phyloP scores from a whole-genome alignment of 1,140 invertebrate genomes.

The Drosophila malerkotliana region DNA sequence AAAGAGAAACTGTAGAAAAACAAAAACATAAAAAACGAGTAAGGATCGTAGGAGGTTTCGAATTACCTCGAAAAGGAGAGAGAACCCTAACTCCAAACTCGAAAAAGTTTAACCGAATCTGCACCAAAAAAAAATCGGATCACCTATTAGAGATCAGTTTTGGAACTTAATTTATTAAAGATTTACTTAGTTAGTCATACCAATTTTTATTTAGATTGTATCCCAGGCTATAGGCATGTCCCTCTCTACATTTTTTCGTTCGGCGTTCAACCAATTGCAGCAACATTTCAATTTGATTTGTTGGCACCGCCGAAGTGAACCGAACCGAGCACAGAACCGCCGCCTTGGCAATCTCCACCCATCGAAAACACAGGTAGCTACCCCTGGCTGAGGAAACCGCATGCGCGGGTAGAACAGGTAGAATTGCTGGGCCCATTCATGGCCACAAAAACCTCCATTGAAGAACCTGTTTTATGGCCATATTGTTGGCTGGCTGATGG shows the following conservation, averaged over 20 bases:
- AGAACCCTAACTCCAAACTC: neutral
- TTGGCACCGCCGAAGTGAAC: slow-evolving; percentile 51
- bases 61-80: slow-evolving; percentile 25
- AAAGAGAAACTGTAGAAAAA: slow-evolving; percentile 23
- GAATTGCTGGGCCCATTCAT: neutral
- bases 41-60: slow-evolving; percentile 27
- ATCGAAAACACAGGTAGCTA: slow-evolving; percentile 37
- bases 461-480: slow-evolving; percentile 37
- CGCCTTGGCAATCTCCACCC: slow-evolving; percentile 54
- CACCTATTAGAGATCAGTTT: neutral
- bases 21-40: slow-evolving; percentile 22
- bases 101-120: slow-evolving; percentile 4
- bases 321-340: slow-evolving; percentile 12
- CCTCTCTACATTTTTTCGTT: slow-evolving; percentile 8
- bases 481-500: neutral
- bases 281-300: slow-evolving; percentile 75
- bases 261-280: slow-evolving; percentile 61
- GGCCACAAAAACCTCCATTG: slow-evolving; percentile 11
- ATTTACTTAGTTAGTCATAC: neutral
- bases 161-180: too few species aligned
- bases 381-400: slow-evolving; percentile 32
- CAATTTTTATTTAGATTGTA: neutral
- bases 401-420: slow-evolving; percentile 32
- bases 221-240: neutral
- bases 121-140: slow-evolving; percentile 3